Evolutionary conservation across 2,113 vertebrate species (phyloP), one percentile per base, ranked within the genome.

Genomic region (Melanocharis versteri): DNA sequence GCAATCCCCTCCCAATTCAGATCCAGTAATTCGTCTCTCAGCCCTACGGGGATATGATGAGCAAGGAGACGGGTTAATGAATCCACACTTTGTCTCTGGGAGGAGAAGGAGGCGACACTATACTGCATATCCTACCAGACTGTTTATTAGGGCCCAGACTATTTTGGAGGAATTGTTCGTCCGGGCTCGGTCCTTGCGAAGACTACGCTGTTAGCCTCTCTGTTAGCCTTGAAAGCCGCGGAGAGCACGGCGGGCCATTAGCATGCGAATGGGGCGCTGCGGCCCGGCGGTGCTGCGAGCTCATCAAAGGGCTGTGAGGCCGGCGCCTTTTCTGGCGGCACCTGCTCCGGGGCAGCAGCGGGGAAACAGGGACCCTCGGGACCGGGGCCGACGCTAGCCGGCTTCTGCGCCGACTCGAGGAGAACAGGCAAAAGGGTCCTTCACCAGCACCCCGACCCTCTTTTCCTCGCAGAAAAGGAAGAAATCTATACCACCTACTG

Each of bases 51-150:
- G 94, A 97, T 92, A 93, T 80, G 95, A 96, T 95, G 93, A 95
- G 96, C 94, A 95, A 96, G 90, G 85, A 97, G 89, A 95, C 51
- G 94, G 97, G 97, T 98, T 98, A 98, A 98, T 98, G 98, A 98
- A 97, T 95, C 97, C 94, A 92, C 97, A 97, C 94, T 97, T 97
- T 95, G 96, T 95, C 93, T 94, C 80, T 68, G 90, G 94, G 89
- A 97, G 94, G 95, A 97, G 92, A 94, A 97, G 95, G 86, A 93
- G 83, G 40, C 31, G 57, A 93, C 71, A 44, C 91, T 83, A 94
- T 58, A 48, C 79, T 61, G 94, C 94, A 92, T 96, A 68, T 91
- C 90, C 97, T 95, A 90, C 82, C 88, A 95, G 94, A 94, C 83
- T 88, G 96, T 96, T 96, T 97, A 54, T 97, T 83, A 77, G 83